phyloP scores from a whole-genome alignment of 1,140 invertebrate species.

The Sitophilus oryzae region DNA sequence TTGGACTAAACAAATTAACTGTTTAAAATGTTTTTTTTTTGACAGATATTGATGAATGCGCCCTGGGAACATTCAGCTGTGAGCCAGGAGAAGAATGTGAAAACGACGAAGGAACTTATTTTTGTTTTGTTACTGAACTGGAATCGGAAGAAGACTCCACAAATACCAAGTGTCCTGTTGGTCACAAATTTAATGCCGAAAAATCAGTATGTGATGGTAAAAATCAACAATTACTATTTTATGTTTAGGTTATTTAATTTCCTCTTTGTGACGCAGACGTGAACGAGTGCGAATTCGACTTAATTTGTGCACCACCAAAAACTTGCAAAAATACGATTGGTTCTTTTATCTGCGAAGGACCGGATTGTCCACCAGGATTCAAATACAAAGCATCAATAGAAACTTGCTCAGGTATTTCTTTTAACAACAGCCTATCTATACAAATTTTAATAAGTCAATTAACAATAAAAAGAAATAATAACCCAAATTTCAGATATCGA shows the following conservation, averaged over 20 bases:
- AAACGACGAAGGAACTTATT: slow-evolving; percentile 38
- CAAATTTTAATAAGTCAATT: not conserved
- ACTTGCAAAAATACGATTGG: slow-evolving; percentile 62
- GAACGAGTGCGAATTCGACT: slow-evolving; percentile 55
- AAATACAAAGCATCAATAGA: slow-evolving; percentile 47
- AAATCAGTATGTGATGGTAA: slow-evolving; percentile 64
- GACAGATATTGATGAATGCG: slow-evolving; percentile 63
- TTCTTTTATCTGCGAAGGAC: slow-evolving; percentile 56
- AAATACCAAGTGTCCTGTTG: slow-evolving; percentile 51
- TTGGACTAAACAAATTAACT: not conserved
- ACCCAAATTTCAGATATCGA: slow-evolving; percentile 62
- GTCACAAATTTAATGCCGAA: slow-evolving; percentile 56
- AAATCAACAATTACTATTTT: not conserved
- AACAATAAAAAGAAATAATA: not conserved
- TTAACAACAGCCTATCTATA: not conserved
- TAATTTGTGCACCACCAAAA: slow-evolving; percentile 49
- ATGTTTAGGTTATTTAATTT: not conserved
- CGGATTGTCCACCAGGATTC: slow-evolving; percentile 58
- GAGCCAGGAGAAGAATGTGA: slow-evolving; percentile 35
- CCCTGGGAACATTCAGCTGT: slow-evolving; percentile 54
- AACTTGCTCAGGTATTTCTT: slow-evolving; percentile 43
- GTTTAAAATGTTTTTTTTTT: not conserved
- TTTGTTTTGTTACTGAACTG: slow-evolving; percentile 28
- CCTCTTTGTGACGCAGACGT: slow-evolving; percentile 50
- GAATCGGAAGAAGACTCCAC: slow-evolving; percentile 24